These are phyloP conservation scores for Pitangus sulphuratus DNA, from an alignment of 2,797 vertebrate genomes.

Conservation along the genomic window DNA sequence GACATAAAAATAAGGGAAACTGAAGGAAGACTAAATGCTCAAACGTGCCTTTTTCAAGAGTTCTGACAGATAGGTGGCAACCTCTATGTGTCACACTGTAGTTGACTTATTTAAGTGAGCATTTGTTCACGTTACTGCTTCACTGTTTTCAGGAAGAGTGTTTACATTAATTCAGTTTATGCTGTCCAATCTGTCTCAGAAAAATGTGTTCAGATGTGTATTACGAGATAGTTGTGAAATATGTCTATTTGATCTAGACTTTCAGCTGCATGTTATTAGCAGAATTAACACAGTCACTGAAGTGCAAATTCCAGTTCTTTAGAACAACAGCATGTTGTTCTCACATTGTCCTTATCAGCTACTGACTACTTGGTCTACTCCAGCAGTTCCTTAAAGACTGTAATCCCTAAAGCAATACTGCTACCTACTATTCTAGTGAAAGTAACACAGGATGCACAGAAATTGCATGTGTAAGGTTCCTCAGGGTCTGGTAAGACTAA, in stretches of 20 bases:
- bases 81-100: neutral
- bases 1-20: slow-evolving; percentile 19
- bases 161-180: neutral
- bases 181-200: neutral
- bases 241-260: neutral
- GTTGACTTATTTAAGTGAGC: neutral
- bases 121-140: neutral
- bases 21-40: neutral
- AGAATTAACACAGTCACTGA: neutral
- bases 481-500: neutral
- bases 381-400: neutral
- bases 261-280: neutral
- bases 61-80: neutral
- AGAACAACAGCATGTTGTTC: neutral
- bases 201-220: neutral
- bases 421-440: neutral
- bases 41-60: neutral
- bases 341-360: neutral
- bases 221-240: neutral
- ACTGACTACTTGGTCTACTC: neutral
- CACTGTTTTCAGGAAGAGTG: neutral
- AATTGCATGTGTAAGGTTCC: neutral
- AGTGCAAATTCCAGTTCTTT: neutral
- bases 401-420: neutral
- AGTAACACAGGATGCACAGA: neutral